Percentiles rank a stretch among this genome's conserved stretches.
These are phyloP conservation scores for Neodiprion pinetum DNA, from an alignment of 1,140 invertebrate genomes.

Conservation along the genomic window DNA sequence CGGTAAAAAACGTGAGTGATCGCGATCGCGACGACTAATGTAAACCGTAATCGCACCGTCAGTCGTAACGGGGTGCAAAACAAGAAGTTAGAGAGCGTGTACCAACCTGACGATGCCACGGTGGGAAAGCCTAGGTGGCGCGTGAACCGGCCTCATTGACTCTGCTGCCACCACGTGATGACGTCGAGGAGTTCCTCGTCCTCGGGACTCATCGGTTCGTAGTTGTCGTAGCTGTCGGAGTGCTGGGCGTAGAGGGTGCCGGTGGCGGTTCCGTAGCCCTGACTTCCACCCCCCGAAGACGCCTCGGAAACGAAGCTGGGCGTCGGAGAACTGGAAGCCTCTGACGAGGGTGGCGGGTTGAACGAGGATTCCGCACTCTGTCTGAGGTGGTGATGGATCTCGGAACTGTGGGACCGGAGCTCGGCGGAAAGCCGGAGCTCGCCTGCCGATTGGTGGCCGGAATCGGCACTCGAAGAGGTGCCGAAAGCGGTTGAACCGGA, in stretches of 20 bases:
- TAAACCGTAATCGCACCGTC: too few species aligned
- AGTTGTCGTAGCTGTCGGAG: slow-evolving; percentile 76
- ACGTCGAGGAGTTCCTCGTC: slow-evolving; percentile 91
- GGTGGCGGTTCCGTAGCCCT: slow-evolving; percentile 57
- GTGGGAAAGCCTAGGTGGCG: neutral
- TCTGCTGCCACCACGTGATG: slow-evolving; percentile 85
- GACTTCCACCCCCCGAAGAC: slow-evolving; percentile 63
- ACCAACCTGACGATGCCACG: slow-evolving; percentile 36
- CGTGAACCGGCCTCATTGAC: slow-evolving; percentile 48
- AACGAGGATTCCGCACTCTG: slow-evolving; percentile 51
- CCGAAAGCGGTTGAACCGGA: slow-evolving; percentile 37
- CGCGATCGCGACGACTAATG: neutral
- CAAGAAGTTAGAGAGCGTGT: slow-evolving; percentile 3
- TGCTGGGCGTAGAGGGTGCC: slow-evolving; percentile 61
- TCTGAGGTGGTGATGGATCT: slow-evolving; percentile 33
- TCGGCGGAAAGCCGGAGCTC: slow-evolving; percentile 36
- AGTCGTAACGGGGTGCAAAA: neutral
- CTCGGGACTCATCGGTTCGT: slow-evolving; percentile 84
- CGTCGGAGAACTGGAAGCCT: slow-evolving; percentile 78
- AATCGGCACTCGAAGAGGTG: slow-evolving; percentile 9
- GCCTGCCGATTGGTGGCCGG: slow-evolving; percentile 22
- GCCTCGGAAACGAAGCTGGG: slow-evolving; percentile 81
- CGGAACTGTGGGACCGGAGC: slow-evolving; percentile 51
- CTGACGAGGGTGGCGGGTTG: slow-evolving; percentile 70
- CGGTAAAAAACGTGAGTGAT: too few species aligned